Base-by-base conservation (phyloP, 2,888 invertebrate genomes). In the Pandemis cinnamomeana region DNA sequence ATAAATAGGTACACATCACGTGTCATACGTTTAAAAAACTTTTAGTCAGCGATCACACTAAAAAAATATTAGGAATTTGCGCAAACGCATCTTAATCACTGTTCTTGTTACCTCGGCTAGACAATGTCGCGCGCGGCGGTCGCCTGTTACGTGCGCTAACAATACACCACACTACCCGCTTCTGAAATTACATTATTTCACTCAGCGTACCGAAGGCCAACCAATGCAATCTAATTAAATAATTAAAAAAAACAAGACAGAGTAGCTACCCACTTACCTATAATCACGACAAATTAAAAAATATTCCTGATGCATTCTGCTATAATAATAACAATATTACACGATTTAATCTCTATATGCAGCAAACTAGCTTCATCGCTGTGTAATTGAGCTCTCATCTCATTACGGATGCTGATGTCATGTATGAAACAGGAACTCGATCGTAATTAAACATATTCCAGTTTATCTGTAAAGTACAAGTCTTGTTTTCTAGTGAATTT, bases 71-170 rank as follows among this genome's bases (percentile, higher is more conserved):
- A 3, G 41, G 5, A 15, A 15, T 58, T 15, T 63, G 13, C 42
- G 46, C n/a, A 72, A 69, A 55, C 15, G 11, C 71, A 78, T 85
- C 83, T 81, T 80, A 80, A 82, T 84, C 81, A 84, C 83, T 84
- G 84, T 86, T 85, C 84, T 84, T 82, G 83, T 80, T 83, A 83
- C 84, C 78, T 81, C 82, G n/a, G 6, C 81, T 84, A 83, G 84
- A 85, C 84, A 83, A 86, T 84, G 83, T 83, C 85, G 83, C 84
- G 86, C 77, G 41, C 83, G 82, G 81, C 83, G 81, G 81, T 78
- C 80, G 78, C 75, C 76, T 80, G 76, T 84, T 83, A 85, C 86
- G 83, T 84, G 85, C 10, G 10, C 44, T 84, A 81, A 81, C 82
- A 84, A 82, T 83, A 78, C 60, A 20, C 46, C 68, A 36, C 68